Evolutionary conservation across 2,888 invertebrate species (phyloP), one percentile per base, ranked within the genome.

Genomic region (Melanophora roralis): DNA sequence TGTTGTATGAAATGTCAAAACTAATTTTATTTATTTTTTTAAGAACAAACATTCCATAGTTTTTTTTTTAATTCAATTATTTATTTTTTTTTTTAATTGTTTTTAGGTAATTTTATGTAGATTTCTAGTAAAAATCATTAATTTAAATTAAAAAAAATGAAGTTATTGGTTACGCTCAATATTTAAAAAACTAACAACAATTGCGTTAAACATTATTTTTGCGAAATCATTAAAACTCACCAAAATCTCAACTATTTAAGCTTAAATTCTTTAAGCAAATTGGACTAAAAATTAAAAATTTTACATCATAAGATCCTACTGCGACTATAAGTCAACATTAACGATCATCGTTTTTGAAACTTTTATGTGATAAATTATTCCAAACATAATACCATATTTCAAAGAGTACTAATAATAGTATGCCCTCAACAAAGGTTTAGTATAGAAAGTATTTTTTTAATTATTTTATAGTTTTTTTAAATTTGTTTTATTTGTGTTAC

Each of bases 31-130:
- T n/a, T n/a, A n/a, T n/a, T n/a, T n/a, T n/a, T n/a, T n/a, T n/a
- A n/a, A n/a, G n/a, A n/a, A n/a, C n/a, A n/a, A n/a, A n/a, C n/a
- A n/a, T n/a, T n/a, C n/a, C 21, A 23, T 51, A 27, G 8, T 51
- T 51, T 5, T 51, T 21, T 40, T 45, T 38, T 76, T 23, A 49
- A 43, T 71, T 62, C 36, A 5, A 23, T 80, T 78, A 53, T 43
- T 81, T 82, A 81, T 23, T 73, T 71, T 59, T 74, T 57, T 82
- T 11, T 47, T 79, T 81, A 82, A 84, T 51, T 84, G 84, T 87
- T 87, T 87, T 86, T 90, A 90, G 90, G 88, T 86, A 88, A 90
- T 89, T 90, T 90, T 89, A 89, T 90, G 89, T 90, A 90, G 89
- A 88, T 85, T 86, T 86, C 87, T 87, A 86, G 83, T 81, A 72